These are phyloP conservation scores for Anguilla obscura DNA, from an alignment of 2,797 vertebrate species.

Conservation along the genomic window DNA sequence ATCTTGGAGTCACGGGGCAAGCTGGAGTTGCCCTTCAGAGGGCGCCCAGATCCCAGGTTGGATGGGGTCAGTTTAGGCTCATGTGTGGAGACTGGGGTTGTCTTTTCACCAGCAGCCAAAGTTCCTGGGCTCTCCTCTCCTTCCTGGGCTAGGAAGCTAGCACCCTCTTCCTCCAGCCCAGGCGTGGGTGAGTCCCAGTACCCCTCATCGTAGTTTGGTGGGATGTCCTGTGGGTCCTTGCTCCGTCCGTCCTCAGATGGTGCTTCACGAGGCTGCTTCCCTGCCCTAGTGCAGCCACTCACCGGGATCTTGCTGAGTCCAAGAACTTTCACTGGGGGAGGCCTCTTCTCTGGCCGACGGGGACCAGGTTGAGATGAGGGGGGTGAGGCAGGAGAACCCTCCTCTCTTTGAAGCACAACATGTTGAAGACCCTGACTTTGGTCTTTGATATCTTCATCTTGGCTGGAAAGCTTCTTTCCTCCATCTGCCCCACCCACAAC, in stretches of 20 bases:
- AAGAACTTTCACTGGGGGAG: slow-evolving; percentile 66
- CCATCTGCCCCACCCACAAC: slow-evolving; percentile 59
- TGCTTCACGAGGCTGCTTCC: slow-evolving; percentile 67
- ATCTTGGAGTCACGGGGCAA: slow-evolving; percentile 89
- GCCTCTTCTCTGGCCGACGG: slow-evolving; percentile 60
- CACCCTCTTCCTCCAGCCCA: slow-evolving; percentile 75
- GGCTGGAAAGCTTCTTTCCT: slow-evolving; percentile 76
- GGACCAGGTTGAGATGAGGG: slow-evolving; percentile 43
- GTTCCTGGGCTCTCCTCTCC: slow-evolving; percentile 76
- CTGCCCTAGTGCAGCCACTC: slow-evolving; percentile 69
- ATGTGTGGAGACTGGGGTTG: slow-evolving; percentile 55
- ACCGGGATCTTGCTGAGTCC: slow-evolving; percentile 82
- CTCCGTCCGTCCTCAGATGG: slow-evolving; percentile 58
- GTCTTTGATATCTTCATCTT: slow-evolving; percentile 71
- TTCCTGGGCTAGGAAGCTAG: slow-evolving; percentile 67
- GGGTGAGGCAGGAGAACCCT: slow-evolving; percentile 34
- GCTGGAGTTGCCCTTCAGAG: slow-evolving; percentile 69
- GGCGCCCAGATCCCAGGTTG: slow-evolving; percentile 65
- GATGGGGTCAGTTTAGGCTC: slow-evolving; percentile 60
- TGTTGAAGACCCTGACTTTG: slow-evolving; percentile 72
- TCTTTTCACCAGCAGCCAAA: slow-evolving; percentile 50
- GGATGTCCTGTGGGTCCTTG: slow-evolving; percentile 68
- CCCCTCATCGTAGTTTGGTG: slow-evolving; percentile 78
- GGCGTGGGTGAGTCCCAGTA: slow-evolving; percentile 80
- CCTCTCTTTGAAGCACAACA: slow-evolving; percentile 68